Conservation (phyloP, 1,140 invertebrate genomes). For the Neodiprion lecontei region DNA sequence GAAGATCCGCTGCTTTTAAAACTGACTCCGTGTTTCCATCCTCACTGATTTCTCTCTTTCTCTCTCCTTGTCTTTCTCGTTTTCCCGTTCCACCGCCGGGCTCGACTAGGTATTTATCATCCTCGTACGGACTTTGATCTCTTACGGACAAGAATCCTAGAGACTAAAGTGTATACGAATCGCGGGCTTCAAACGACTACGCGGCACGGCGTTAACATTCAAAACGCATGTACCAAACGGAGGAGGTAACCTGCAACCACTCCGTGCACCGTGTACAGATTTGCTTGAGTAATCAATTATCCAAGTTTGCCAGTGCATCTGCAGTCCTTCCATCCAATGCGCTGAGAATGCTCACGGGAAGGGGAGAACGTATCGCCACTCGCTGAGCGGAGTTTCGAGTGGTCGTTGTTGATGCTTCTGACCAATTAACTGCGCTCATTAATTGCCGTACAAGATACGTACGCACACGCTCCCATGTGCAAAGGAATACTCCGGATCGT, state of each 20-base stretch:
- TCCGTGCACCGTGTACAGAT: conserved; percentile 2
- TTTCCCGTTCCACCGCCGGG: neutral
- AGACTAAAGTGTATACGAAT: neutral
- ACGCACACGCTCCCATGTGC: neutral
- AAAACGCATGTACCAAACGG: neutral
- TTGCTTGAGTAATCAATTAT: conserved; percentile 6
- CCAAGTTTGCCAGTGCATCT: neutral
- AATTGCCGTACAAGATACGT: neutral
- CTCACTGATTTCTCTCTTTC: too few species aligned
- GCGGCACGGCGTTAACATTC: neutral
- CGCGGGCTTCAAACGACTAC: neutral
- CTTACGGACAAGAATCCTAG: neutral
- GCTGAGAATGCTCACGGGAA: neutral
- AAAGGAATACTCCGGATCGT: neutral
- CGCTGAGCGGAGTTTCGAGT: neutral
- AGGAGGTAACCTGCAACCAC: too few species aligned
- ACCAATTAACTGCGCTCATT: conserved; percentile 2
- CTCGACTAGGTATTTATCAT: neutral
- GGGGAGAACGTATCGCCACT: neutral
- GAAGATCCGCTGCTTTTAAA: neutral
- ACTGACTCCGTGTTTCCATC: neutral
- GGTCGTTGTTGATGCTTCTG: neutral
- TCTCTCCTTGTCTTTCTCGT: too few species aligned
- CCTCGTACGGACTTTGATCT: neutral
- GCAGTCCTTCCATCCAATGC: neutral